Percentiles rank a stretch among this genome's conserved stretches.
These are phyloP conservation scores for Ginglymostoma cirratum DNA, from an alignment of 2,113 vertebrate species.

Conservation along the genomic window DNA sequence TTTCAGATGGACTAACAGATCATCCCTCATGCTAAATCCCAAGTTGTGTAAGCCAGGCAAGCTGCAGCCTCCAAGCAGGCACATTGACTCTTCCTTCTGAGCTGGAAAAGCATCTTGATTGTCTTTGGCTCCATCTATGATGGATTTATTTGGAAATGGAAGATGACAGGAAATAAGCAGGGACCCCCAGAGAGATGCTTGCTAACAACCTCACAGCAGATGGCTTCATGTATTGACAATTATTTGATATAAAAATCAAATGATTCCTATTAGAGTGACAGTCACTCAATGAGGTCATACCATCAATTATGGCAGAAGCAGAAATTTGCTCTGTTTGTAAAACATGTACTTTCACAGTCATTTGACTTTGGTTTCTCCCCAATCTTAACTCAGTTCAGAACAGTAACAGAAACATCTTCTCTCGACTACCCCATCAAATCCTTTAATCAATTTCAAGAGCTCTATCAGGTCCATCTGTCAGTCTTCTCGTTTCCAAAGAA, in stretches of 20 bases:
- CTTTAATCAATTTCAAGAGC: neutral
- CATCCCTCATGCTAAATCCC: neutral
- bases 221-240: conserved; percentile 32
- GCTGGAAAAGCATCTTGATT: no score
- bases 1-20: neutral
- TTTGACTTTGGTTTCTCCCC: neutral
- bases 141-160: conserved; percentile 21
- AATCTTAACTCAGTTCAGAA: neutral
- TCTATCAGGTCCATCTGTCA: neutral
- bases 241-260: conserved; percentile 7
- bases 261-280: neutral
- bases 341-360: neutral
- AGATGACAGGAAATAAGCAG: conserved; percentile 26
- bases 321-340: neutral
- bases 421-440: neutral
- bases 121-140: neutral
- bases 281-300: neutral
- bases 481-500: no score
- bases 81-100: neutral
- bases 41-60: neutral
- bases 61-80: neutral
- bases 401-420: neutral
- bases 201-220: conserved; percentile 9
- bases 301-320: neutral
- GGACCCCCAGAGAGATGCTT: neutral